Conservation (phyloP, 2,797 vertebrate species). For the Lacerta agilis region DNA sequence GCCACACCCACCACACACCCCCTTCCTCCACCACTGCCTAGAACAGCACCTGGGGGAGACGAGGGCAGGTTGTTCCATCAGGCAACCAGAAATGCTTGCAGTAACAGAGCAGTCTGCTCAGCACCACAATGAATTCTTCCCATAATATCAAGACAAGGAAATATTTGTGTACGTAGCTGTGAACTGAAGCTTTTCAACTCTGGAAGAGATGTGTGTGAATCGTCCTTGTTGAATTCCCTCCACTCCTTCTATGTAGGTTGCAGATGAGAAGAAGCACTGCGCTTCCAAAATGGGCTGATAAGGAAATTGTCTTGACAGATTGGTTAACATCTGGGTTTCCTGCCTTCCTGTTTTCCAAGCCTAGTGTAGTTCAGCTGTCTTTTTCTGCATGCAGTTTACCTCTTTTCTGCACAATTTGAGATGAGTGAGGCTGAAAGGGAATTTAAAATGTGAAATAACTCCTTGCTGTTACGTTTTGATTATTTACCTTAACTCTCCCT, state of each 20-base stretch:
- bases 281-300: not conserved
- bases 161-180: not conserved
- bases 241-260: not conserved
- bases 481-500: not conserved
- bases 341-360: constrained; percentile 37
- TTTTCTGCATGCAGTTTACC: not conserved
- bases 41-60: too few species aligned
- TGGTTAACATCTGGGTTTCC: constrained; percentile 20
- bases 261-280: not conserved
- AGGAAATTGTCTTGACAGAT: not conserved
- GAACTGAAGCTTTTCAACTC: not conserved
- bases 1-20: too few species aligned
- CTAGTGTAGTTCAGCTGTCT: constrained; percentile 11
- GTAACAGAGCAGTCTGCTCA: too few species aligned
- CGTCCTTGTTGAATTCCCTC: constrained; percentile 4
- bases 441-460: not conserved
- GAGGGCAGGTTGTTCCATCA: too few species aligned
- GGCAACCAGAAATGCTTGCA: too few species aligned
- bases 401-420: not conserved
- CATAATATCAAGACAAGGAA: not conserved
- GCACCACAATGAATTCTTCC: too few species aligned
- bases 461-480: not conserved
- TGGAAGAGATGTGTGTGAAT: not conserved
- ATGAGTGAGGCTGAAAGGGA: not conserved
- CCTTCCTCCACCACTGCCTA: too few species aligned